Evolutionary conservation across 2,113 vertebrate species (phyloP), one percentile per base, ranked within the genome.

Genomic region (Zootoca vivipara): DNA sequence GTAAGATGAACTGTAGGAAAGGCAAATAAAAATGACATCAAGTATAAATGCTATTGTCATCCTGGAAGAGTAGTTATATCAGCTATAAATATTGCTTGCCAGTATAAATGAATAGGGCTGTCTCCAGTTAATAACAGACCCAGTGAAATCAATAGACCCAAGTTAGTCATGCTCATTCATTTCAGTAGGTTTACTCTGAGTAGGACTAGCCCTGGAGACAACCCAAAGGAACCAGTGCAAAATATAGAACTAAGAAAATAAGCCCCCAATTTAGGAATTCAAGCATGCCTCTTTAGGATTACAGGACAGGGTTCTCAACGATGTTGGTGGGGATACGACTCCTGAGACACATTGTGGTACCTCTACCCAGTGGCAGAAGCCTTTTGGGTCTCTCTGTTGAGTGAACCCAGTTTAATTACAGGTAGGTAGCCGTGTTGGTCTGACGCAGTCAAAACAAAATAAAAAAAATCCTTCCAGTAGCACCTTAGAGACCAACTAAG

Each of bases 11-110:
- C 94, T 92, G 46, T 35, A 92, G 0, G 1, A 74, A 90, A 91
- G 89, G 95, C 78, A 94, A 92, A 90, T 89, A 62, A 92, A 93
- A 91, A 91, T 89, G 9, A 91, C 89, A 70, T 87, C 58, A 90
- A 40, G 42, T 85, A 33, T 92, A 89, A 95, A 93, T 86, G 83
- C 85, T 92, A 94, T 89, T 85, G 83, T 30, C 87, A 91, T 93
- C 7, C 42, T 94, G 87, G 90, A 92, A 89, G 83, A 93, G 80
- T 85, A 89, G 69, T 93, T 85, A 81, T 90, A 90, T 35, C 88
- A 85, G 30, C 78, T 90, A 92, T 86, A 86, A 89, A 33, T 65
- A 92, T 83, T 91, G 83, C n/a, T 88, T 5, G 4, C 92, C 33
- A 42, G 86, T 91, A 83, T 16, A n/a, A 5, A 33, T 33, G n/a